Percentiles rank a stretch among this genome's conserved stretches.
Conservation (phyloP, 2,113 vertebrate genomes). For the Lepidothrix coronata region DNA sequence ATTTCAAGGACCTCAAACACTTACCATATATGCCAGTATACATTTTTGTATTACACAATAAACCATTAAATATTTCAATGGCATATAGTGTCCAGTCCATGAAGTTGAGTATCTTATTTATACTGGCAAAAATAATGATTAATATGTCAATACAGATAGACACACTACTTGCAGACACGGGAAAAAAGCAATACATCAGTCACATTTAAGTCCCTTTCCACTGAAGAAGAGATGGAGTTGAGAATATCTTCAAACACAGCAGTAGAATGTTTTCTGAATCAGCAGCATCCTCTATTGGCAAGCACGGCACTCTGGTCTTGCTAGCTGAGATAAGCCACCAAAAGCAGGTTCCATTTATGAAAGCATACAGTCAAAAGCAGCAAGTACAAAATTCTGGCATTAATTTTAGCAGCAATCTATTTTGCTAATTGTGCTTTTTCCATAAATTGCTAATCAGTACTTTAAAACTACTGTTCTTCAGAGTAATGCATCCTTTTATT, state of each 20-base stretch:
- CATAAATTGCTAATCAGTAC: background rate
- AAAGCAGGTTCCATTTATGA: background rate
- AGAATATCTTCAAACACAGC: background rate
- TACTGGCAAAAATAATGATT: background rate
- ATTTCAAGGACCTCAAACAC: background rate
- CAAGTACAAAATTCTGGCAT: background rate
- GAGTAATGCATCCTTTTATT: background rate
- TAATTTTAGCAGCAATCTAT: background rate
- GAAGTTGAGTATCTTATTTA: background rate
- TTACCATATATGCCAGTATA: background rate
- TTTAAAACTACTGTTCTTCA: background rate
- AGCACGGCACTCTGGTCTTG: background rate
- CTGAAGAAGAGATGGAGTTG: rapidly evolving
- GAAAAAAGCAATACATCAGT: background rate
- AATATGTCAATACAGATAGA: background rate
- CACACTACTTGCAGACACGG: background rate
- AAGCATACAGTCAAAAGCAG: background rate
- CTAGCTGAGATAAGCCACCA: background rate
- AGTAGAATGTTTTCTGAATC: background rate
- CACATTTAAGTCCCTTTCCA: background rate
- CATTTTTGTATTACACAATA: background rate
- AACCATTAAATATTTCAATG: background rate
- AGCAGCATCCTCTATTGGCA: conserved; percentile 41
- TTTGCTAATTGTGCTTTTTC: background rate
- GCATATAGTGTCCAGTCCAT: background rate